Base-by-base conservation (phyloP, 2,888 invertebrate genomes). In the Asteroscopus sphinx region DNA sequence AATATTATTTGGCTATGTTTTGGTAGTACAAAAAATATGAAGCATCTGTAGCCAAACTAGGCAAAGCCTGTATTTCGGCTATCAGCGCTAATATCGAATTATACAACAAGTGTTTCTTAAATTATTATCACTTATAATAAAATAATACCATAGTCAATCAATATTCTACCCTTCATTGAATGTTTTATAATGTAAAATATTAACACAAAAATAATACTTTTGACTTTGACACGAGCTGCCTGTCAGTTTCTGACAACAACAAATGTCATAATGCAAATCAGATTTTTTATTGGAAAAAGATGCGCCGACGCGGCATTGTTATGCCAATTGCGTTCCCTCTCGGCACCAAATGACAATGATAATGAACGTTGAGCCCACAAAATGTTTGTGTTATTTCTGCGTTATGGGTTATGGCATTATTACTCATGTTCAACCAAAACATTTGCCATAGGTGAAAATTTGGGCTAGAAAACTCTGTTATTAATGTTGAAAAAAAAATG, bases 181-280 rank as follows among this genome's bases (percentile, higher is more conserved):
- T 49, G 37, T 54, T 57, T 56, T 58, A 9, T 60, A 15, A 35
- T 66, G 61, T 48, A 47, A 53, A 67, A 53, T 16, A 41, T 51
- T 52, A 35, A 57, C 17, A 52, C 32, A 47, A 47, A 65, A 60
- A 59, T 55, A 59, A 54, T 51, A 68, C 47, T 68, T 77, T 72
- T 70, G 71, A 76, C 69, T 74, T 75, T 76, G 67, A 73, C 74
- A 68, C 61, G 68, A 36, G 59, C 62, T 53, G 56, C 28, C 66
- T 65, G 78, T 78, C 78, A 79, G 47, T 68, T 65, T 58, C 16
- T 62, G 71, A 73, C 76, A 80, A 63, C 64, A 74, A 78, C 76
- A 81, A 85, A 86, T 82, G 80, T 80, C 76, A 79, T 55, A 75
- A 90, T 89, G 87, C 81, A 88, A 89, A 87, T 86, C 56, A 69